Evolutionary conservation across 2,113 vertebrate genomes (phyloP), one percentile per base, ranked within the genome.

Genomic region (Coptodon bakossiorum): DNA sequence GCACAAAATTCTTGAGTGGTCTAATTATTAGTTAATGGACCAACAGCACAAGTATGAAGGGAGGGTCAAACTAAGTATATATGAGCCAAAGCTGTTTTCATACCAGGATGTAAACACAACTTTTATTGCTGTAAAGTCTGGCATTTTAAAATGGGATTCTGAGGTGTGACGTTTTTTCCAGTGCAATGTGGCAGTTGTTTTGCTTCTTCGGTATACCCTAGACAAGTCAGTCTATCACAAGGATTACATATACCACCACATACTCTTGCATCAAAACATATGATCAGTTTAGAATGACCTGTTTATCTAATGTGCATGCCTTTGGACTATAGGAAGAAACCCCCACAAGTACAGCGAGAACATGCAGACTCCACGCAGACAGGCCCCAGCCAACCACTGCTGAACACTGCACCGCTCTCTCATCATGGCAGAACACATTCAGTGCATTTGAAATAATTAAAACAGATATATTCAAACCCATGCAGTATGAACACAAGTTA

Each of bases 101-200:
- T 29, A 76, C 9, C 24, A 19, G 24, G 40, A 6, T 48, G 6
- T 48, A 76, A 48, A 48, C 14, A 0, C 17, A 3, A 29, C 0
- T 76, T 17, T 48, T 17, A 11, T 48, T 45, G 24, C 14, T 48
- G 40, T 48, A 17, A 45, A 45, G 5, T 16, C 1, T 27, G 22
- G 13, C 5, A 19, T 76, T 50, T 50, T 31, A 78, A 68, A 12
- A 12, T 78, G 4, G 1, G 43, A 76, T 27, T 73, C 40, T 73
- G 13, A 16, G 0, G 16, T 5, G 3, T 50, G 24, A 76, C 11
- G 40, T 3, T 19, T 48, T 29, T 27, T 24, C 22, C 22, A 2
- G 0, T 73, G 45, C 66, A 24, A 27, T 29, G 24, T 0, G 24
- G 9, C 9, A 48, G 6, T 0, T 76, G 43, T 0, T 29, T 29